Base-by-base conservation (phyloP, 2,797 vertebrate species). In the Urosaurus nigricauda region DNA sequence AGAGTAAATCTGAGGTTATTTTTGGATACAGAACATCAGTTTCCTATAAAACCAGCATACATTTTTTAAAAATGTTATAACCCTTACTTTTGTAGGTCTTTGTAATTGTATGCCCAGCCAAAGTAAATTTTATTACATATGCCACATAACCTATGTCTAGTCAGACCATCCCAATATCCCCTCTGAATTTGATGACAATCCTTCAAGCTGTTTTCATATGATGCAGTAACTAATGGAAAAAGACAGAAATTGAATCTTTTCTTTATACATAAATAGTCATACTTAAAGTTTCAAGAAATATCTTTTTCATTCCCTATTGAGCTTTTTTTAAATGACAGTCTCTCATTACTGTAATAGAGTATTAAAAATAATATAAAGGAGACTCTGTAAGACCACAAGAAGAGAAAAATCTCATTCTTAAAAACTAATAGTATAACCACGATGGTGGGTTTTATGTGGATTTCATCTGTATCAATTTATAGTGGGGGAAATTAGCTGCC, bases 301-400 rank as follows among this genome's bases (percentile, higher is more conserved):
- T 9, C 0, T 56, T 82, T 90, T 92, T 85, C 81, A 79, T 47
- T 91, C 47, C 81, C 26, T 63, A 51, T 37, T 89, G 63, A 9
- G 40, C 24, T 51, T 83, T 89, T 90, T 84, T 85, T 68, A 17
- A 7, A 19, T 85, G 84, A 43, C 60, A 58, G 35, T 51, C 60
- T 88, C 73, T 88, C 73, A 77, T 88, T 90, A 84, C 8, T 81
- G 53, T 88, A 88, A 87, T 24, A 87, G 14, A 11, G 70, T 29
- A 78, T 78, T 89, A 85, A 71, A 92, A 94, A 89, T 37, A 91
- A 56, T 17, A 40, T 11, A 7, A 86, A 83, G 73, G 3, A 75
- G 88, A 86, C 32, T 58, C 43, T 86, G 12, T 86, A 89, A 91
- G 47, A 90, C 37, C 11, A 29, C 63, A 37, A 43, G 35, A 80